These are phyloP conservation scores for Cheilosia scutellata DNA, from an alignment of 2,888 invertebrate genomes.

Conservation along the genomic window DNA sequence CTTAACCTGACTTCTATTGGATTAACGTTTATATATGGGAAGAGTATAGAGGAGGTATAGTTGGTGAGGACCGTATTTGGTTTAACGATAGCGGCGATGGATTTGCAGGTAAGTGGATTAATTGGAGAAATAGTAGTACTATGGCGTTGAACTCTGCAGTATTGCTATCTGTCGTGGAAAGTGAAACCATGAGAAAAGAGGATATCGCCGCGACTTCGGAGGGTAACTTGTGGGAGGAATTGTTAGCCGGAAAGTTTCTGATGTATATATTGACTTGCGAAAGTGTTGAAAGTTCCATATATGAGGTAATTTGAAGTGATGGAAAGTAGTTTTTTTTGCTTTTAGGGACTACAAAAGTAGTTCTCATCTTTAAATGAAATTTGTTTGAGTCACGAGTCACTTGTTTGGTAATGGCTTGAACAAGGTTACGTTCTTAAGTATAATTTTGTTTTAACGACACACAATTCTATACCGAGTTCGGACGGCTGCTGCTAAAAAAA, in stretches of 20 bases:
- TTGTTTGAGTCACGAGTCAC: neutral
- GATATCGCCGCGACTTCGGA: constrained; percentile 38
- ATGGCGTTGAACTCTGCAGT: constrained; percentile 46
- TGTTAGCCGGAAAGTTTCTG: constrained; percentile 1
- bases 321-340: neutral
- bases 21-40: constrained; percentile 52
- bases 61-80: constrained; percentile 54
- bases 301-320: neutral
- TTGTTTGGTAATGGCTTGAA: neutral
- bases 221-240: constrained; percentile 54
- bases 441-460: too few species aligned
- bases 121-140: constrained; percentile 51
- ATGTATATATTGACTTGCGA: constrained; percentile 23
- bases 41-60: constrained; percentile 7
- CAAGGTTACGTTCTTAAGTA: neutral
- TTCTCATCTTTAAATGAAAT: neutral
- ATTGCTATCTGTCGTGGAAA: constrained; percentile 42
- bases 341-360: neutral
- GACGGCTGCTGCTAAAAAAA: too few species aligned
- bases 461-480: too few species aligned
- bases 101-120: constrained; percentile 68
- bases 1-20: constrained; percentile 72
- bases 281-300: constrained; percentile 49
- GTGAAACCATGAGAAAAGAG: constrained; percentile 74
- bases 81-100: constrained; percentile 48